These are phyloP conservation scores for Nymphicus hollandicus DNA, from an alignment of 2,113 vertebrate genomes.

Conservation along the genomic window DNA sequence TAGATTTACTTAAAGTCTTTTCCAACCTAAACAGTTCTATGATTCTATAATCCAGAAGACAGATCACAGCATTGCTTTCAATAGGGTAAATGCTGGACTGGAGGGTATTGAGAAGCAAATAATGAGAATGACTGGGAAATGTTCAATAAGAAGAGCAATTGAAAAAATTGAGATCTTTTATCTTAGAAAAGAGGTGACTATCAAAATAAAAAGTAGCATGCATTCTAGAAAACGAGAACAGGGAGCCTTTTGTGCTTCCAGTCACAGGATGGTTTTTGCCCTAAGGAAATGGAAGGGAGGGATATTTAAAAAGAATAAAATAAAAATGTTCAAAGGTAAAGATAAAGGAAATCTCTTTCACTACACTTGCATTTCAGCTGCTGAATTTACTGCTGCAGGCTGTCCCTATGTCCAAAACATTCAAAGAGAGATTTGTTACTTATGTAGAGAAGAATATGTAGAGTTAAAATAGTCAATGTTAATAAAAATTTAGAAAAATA, in stretches of 20 bases:
- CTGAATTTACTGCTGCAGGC: neutral
- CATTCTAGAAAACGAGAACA: neutral
- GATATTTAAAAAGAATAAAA: neutral
- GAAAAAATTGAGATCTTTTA: neutral
- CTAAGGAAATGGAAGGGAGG: neutral
- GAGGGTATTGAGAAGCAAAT: neutral
- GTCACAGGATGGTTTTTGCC: neutral
- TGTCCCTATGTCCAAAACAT: neutral
- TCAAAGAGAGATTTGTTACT: neutral
- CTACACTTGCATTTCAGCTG: neutral
- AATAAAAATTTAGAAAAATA: slow-evolving; percentile 1
- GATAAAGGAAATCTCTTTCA: neutral
- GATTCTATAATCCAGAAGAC: neutral
- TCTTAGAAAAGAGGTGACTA: neutral
- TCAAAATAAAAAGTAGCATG: neutral
- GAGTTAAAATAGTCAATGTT: neutral
- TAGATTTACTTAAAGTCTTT: neutral
- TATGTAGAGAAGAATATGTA: neutral
- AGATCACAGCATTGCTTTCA: neutral
- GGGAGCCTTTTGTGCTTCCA: neutral
- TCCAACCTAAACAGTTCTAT: neutral
- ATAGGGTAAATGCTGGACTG: neutral
- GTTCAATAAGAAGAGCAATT: neutral
- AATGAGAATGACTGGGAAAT: neutral
- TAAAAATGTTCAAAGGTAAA: neutral